Conservation (phyloP, 2,888 invertebrate genomes). For the Beris chalybata region DNA sequence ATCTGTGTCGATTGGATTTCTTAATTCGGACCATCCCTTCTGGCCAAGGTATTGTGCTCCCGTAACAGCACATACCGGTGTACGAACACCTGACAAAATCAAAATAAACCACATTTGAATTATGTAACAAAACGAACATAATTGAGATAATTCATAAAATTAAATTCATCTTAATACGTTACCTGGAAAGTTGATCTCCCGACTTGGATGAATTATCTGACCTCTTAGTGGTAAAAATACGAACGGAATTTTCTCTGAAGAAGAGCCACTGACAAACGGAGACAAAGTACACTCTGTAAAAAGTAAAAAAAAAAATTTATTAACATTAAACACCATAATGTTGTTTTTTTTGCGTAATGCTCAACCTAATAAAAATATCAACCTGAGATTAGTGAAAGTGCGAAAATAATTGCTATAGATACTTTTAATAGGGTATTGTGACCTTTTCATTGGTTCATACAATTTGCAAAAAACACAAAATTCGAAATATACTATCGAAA, state of each 20-base stretch:
- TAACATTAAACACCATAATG: background rate
- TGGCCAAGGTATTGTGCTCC: conserved; percentile 80
- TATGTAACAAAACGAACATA: conserved; percentile 1
- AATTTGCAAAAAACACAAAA: no score
- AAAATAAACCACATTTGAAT: conserved; percentile 1
- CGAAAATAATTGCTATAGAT: conserved; percentile 4
- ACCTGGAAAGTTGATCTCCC: conserved; percentile 79
- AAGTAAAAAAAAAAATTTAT: conserved; percentile 33
- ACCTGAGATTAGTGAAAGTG: conserved; percentile 17
- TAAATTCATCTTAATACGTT: conserved; percentile 41
- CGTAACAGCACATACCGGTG: conserved; percentile 83
- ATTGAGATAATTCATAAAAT: background rate
- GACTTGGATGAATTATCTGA: conserved; percentile 85
- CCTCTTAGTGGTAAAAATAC: conserved; percentile 83
- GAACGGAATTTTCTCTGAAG: conserved; percentile 79
- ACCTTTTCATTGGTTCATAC: no score
- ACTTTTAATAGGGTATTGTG: background rate
- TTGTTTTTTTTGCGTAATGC: background rate
- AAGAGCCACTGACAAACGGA: conserved; percentile 73
- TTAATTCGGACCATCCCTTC: conserved; percentile 77
- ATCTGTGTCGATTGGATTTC: conserved; percentile 74
- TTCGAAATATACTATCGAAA: no score
- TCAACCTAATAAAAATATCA: conserved; percentile 39
- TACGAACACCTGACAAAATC: conserved; percentile 66
- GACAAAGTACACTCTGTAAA: conserved; percentile 76